Evolutionary conservation across 2,113 vertebrate species (phyloP).

Genomic region (Kryptolebias marmoratus): DNA sequence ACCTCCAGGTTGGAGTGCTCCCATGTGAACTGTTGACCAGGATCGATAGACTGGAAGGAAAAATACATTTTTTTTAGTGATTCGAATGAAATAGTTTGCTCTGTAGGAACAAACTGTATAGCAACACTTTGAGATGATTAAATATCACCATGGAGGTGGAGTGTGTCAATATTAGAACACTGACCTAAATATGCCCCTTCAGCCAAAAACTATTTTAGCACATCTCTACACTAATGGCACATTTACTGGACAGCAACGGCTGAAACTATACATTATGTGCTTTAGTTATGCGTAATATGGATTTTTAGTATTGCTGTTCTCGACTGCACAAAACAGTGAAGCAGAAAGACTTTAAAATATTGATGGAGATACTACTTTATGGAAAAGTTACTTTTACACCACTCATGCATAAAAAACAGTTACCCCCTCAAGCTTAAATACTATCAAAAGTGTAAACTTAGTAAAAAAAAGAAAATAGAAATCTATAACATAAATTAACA

Average conservation of each 20-base stretch:
- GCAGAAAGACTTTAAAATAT: constrained; percentile 13
- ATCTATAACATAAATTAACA: not conserved
- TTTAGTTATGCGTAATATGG: not conserved
- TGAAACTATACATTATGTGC: not conserved
- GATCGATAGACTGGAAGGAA: constrained; percentile 92
- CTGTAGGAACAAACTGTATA: not conserved
- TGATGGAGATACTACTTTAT: not conserved
- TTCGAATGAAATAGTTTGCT: constrained; percentile 3
- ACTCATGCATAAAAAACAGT: not conserved
- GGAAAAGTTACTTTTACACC: not conserved
- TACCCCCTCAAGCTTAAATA: not conserved
- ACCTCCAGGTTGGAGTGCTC: constrained; percentile 98
- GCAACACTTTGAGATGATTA: not conserved
- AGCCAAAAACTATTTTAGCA: constrained; percentile 1
- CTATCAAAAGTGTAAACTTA: not conserved
- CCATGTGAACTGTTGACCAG: constrained; percentile 98
- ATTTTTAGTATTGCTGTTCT: constrained; percentile 9
- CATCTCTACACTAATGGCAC: not conserved
- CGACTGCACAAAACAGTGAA: not conserved
- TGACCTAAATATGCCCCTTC: constrained; percentile 2
- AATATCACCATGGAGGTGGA: not conserved
- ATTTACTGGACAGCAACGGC: not conserved
- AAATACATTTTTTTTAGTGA: constrained; percentile 41
- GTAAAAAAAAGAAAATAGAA: not conserved
- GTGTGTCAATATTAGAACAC: not conserved